phyloP scores from a whole-genome alignment of 2,888 invertebrate species.

The Drosophila cracens region DNA sequence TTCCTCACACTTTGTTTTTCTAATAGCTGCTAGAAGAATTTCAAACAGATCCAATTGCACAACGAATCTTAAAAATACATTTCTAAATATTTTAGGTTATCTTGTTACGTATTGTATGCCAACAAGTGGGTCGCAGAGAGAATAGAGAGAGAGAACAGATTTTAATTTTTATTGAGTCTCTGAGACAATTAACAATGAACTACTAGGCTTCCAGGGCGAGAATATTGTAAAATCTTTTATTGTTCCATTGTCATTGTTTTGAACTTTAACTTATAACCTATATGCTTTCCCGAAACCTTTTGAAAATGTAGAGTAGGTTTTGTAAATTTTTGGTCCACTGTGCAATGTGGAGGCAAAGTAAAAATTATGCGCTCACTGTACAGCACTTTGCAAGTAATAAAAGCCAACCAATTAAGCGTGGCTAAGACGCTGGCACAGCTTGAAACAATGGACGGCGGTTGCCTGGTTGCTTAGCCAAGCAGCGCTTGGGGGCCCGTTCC shows the following conservation, averaged over 20 bases:
- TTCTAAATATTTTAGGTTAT: neutral
- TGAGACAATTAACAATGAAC: neutral
- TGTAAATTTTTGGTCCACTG: conserved; percentile 15
- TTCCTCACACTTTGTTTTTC: neutral
- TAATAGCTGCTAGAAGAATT: conserved; percentile 1
- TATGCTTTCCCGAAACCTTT: too few relatives aligned
- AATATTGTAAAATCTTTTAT: neutral
- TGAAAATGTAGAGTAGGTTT: neutral
- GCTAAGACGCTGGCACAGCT: conserved; percentile 61
- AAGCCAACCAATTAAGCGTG: conserved; percentile 81
- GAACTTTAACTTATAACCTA: neutral
- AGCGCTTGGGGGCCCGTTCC: conserved; percentile 5
- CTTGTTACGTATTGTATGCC: neutral
- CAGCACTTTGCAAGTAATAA: conserved; percentile 77
- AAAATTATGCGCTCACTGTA: conserved; percentile 64
- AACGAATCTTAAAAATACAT: neutral
- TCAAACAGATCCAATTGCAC: neutral
- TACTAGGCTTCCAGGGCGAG: neutral
- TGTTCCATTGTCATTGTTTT: neutral
- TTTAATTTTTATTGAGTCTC: neutral
- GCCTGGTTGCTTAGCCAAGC: conserved; percentile 23
- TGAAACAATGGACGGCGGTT: conserved; percentile 54
- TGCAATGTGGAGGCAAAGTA: conserved; percentile 31
- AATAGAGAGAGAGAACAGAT: neutral
- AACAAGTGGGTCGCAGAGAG: neutral